Evolutionary conservation across 2,113 vertebrate genomes (phyloP).

Genomic region (Paradoxurus hermaphroditus): DNA sequence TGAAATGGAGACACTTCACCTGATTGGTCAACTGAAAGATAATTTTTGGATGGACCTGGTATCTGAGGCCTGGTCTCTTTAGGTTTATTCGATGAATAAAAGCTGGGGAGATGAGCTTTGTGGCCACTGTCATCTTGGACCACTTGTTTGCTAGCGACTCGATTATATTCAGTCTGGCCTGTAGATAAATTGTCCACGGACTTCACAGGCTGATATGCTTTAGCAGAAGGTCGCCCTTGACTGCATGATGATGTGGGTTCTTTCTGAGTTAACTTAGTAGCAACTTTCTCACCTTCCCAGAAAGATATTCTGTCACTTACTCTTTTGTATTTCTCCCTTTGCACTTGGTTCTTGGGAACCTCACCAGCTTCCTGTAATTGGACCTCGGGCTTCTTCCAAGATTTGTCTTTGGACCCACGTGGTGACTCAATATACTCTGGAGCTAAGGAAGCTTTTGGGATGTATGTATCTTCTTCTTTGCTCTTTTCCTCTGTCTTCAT

Average conservation of each 20-base stretch:
- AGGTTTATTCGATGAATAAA: constrained; percentile 48
- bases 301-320: constrained; percentile 91
- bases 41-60: constrained; percentile 64
- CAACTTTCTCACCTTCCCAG: constrained; percentile 88
- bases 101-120: constrained; percentile 22
- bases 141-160: constrained; percentile 57
- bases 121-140: constrained; percentile 52
- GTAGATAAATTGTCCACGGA: neutral
- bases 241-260: neutral
- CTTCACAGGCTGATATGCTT: neutral
- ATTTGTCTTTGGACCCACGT: neutral
- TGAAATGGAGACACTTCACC: neutral
- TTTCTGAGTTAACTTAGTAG: constrained; percentile 50
- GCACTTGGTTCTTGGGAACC: constrained; percentile 44
- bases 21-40: constrained; percentile 8
- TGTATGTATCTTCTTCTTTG: neutral
- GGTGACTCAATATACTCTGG: neutral
- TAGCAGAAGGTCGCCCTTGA: neutral
- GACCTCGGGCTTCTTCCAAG: constrained; percentile 19
- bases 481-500: neutral
- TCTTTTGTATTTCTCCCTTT: constrained; percentile 74
- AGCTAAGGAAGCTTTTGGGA: neutral
- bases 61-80: constrained; percentile 31
- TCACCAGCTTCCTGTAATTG: constrained; percentile 34
- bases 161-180: constrained; percentile 49